A percentile compares a stretch with the other conserved stretches of the same genome.
Evolutionary conservation across 2,797 vertebrate genomes (phyloP).

Genomic region (Vipera latastei): DNA sequence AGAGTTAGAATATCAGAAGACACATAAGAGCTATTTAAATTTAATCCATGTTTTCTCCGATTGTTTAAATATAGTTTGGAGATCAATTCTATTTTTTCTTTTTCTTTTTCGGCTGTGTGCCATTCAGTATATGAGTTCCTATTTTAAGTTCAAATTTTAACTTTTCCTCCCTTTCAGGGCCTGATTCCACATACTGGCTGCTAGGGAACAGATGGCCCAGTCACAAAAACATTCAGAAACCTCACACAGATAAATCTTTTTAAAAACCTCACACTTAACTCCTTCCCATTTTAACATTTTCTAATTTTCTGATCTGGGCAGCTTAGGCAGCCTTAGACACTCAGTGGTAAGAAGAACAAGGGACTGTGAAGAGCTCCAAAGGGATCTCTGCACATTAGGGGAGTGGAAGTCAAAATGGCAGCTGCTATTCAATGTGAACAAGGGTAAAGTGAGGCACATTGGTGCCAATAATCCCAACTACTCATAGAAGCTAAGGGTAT

Average conservation of each 20-base stretch:
- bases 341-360: not conserved
- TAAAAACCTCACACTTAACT: not conserved
- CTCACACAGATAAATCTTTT: not conserved
- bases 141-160: not conserved
- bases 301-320: not conserved
- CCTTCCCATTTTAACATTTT: not conserved
- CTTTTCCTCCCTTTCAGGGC: not conserved
- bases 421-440: not conserved
- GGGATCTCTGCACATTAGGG: not conserved
- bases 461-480: not conserved
- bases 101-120: not conserved
- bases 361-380: not conserved
- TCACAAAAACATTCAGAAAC: not conserved
- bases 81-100: not conserved
- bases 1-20: not conserved
- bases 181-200: not conserved
- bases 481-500: not conserved
- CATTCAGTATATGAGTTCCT: not conserved
- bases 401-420: not conserved
- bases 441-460: not conserved
- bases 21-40: not conserved
- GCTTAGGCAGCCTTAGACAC: not conserved
- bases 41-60: not conserved
- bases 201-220: not conserved
- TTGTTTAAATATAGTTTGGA: not conserved